Evolutionary conservation across 2,888 invertebrate species (phyloP).

Genomic region (Thumatha senex): DNA sequence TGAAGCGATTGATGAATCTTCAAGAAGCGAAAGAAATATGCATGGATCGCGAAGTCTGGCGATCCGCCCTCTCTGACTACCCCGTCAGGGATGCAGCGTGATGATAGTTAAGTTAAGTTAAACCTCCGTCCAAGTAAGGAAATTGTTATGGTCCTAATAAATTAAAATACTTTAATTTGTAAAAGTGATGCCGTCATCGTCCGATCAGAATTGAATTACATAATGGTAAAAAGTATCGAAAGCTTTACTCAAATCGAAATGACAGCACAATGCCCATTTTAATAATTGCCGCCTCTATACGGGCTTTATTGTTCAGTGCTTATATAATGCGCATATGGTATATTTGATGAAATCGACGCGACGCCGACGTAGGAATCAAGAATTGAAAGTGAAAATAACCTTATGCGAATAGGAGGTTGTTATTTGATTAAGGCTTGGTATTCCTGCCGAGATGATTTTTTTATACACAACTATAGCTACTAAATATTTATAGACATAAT

Average conservation of each 20-base stretch:
- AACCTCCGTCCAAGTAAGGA: slow-evolving; percentile 15
- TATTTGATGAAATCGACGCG: slow-evolving; percentile 20
- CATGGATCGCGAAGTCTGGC: no score
- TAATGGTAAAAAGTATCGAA: slow-evolving; percentile 28
- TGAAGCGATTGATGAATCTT: no score
- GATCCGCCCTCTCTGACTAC: no score
- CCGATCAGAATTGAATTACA: slow-evolving; percentile 18
- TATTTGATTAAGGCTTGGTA: slow-evolving; percentile 9
- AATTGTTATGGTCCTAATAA: slow-evolving; percentile 3
- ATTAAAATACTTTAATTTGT: slow-evolving; percentile 8
- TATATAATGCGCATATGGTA: slow-evolving; percentile 13
- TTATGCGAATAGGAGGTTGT: slow-evolving; percentile 1
- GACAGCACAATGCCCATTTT: slow-evolving; percentile 37
- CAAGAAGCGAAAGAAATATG: no score
- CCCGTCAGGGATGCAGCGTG: no score
- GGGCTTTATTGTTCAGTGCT: slow-evolving; percentile 20
- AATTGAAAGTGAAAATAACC: slow-evolving; percentile 15
- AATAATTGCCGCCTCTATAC: slow-evolving; percentile 22
- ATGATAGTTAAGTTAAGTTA: no score
- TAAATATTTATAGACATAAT: no score
- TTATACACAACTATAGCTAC: no score
- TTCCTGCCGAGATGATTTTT: no score
- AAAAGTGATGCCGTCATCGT: slow-evolving; percentile 27
- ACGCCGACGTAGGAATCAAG: slow-evolving; percentile 16
- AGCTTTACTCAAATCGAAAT: slow-evolving; percentile 33